Percentiles rank a stretch among this genome's conserved stretches.
phyloP scores from a whole-genome alignment of 1,140 invertebrate species.

The Medauroidea extradentata region DNA sequence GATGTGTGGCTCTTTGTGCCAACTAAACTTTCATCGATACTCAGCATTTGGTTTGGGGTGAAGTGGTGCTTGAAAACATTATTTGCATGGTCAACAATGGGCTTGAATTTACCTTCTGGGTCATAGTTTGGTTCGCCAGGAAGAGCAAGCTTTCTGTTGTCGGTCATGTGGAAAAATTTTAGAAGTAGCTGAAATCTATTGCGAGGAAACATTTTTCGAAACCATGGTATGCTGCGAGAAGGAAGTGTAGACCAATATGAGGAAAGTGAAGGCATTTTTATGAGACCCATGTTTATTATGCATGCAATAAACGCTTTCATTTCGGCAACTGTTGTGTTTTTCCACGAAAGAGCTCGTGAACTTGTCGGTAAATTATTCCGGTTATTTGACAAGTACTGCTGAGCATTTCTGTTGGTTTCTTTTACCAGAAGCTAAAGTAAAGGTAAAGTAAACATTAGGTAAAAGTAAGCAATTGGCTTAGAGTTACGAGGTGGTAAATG shows the following conservation, averaged over 20 bases:
- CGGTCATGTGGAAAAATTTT: conserved; percentile 19
- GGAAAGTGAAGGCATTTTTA: conserved; percentile 23
- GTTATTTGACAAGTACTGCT: no score
- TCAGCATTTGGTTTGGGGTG: conserved; percentile 2
- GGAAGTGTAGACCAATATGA: conserved; percentile 29
- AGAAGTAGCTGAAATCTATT: conserved; percentile 29
- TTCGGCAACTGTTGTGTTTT: conserved; percentile 18
- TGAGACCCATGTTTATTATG: conserved; percentile 29
- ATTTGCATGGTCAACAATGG: conserved; percentile 11
- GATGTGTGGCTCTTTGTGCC: no score
- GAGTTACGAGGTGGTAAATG: no score
- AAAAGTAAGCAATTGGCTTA: no score
- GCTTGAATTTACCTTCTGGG: conserved; percentile 3
- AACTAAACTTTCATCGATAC: not conserved
- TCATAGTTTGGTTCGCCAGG: conserved; percentile 4
- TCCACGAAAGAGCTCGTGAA: not conserved
- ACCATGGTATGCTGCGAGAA: conserved; percentile 33
- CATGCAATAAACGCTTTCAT: conserved; percentile 27
- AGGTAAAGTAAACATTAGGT: no score
- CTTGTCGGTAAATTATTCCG: no score
- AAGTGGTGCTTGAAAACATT: conserved; percentile 1
- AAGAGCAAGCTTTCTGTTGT: not conserved
- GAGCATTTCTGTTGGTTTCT: no score
- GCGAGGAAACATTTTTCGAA: conserved; percentile 29
- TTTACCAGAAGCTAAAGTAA: no score